These are phyloP conservation scores for Nematopogon swammerdamellus DNA, from an alignment of 2,888 invertebrate species.

Conservation along the genomic window DNA sequence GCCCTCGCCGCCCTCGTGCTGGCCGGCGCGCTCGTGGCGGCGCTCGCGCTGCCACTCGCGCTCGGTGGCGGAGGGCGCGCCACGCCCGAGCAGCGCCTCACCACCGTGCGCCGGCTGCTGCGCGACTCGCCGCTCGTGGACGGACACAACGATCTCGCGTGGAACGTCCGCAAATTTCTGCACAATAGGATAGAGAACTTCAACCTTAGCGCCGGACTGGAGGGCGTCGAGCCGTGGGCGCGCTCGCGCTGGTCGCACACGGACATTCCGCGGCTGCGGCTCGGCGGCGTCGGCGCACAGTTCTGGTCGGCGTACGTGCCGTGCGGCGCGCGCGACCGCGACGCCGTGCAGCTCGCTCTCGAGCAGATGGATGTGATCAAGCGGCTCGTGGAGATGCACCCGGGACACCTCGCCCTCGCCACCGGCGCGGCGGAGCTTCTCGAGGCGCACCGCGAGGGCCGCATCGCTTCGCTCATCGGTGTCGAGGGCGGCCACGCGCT, in stretches of 20 bases:
- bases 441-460: conserved; percentile 70
- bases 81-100: conserved; percentile 61
- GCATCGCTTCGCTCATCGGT: conserved; percentile 85
- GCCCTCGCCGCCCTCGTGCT: conserved; percentile 59
- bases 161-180: conserved; percentile 86
- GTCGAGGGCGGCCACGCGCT: conserved; percentile 92
- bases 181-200: conserved; percentile 73
- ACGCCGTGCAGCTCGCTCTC: conserved; percentile 79
- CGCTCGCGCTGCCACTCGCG: conserved; percentile 56
- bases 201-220: conserved; percentile 63
- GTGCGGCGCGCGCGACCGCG: conserved; percentile 77
- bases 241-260: conserved; percentile 90
- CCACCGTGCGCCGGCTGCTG: conserved; percentile 62
- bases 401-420: conserved; percentile 69
- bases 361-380: conserved; percentile 86
- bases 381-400: conserved; percentile 67
- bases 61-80: conserved; percentile 45
- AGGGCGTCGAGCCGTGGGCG: conserved; percentile 76
- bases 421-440: conserved; percentile 68
- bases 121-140: conserved; percentile 70
- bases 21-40: conserved; percentile 56
- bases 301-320: conserved; percentile 89
- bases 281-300: conserved; percentile 87
- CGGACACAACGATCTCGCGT: conserved; percentile 85
- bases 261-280: conserved; percentile 79